Base-by-base conservation (phyloP, 2,113 vertebrate species). In the Ceyx margarethae region DNA sequence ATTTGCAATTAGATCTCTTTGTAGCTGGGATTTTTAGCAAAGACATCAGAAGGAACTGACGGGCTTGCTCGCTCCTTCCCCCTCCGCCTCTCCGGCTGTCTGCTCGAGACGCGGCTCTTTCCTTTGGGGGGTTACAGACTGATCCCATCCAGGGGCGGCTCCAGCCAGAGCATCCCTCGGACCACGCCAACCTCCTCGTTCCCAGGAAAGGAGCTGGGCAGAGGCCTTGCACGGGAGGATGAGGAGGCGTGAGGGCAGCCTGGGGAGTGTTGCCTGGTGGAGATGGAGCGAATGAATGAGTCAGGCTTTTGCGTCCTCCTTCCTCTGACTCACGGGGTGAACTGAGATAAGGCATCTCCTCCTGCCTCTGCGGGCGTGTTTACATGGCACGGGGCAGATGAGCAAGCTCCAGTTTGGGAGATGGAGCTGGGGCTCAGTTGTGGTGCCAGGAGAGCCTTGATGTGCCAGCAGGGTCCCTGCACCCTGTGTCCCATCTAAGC, bases 1-100 rank as follows among this genome's bases (percentile, higher is more conserved):
- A 98, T 98, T 98, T 98, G 97, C 98, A 98, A 98, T 98, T 98
- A 98, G 97, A 97, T 98, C 97, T 97, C 98, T 98, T 98, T 98
- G 98, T 98, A 98, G 98, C 97, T 85, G 7, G 93, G 95, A 97
- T 97, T 97, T 97, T 97, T 98, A 98, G 98, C 97, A 98, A 97
- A 98, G 97, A 98, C 98, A 98, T 98, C 98, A 98, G 98, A 98
- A 97, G 87, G 93, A 95, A 93, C 94, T 97, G 97, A 97, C 29
- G 90, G 95, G 95, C 91, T 92, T 67, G 90, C 95, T 93, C 82
- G 71, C 57, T 82, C 56, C 89, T 74, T 40, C 37, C 69, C 77
- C 42, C 64, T 10, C 65, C 9, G 20, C 53, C 87, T 80, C 81
- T 48, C 94, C 71, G 92, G 92, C 92, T 86, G 90, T 51, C 91